These are phyloP conservation scores for Scytalopus superciliaris DNA, from an alignment of 2,113 vertebrate species.

Conservation along the genomic window DNA sequence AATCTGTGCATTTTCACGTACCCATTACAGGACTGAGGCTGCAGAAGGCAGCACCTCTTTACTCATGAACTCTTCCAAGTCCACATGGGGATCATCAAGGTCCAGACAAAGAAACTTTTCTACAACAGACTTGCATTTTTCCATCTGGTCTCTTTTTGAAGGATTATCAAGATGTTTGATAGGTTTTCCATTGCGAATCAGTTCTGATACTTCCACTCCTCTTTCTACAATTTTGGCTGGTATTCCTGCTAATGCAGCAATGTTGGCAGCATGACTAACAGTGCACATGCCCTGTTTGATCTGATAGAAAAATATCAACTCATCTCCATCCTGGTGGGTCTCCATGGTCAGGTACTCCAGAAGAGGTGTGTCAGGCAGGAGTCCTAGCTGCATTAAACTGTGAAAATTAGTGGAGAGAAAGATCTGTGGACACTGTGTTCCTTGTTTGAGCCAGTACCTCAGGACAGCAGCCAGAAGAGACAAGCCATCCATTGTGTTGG, in stretches of 20 bases:
- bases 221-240: conserved; percentile 83
- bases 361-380: conserved; percentile 84
- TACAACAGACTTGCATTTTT: conserved; percentile 84
- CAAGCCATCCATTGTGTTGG: conserved; percentile 92
- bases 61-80: conserved; percentile 83
- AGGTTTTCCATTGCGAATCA: conserved; percentile 82
- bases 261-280: conserved; percentile 90
- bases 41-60: conserved; percentile 82
- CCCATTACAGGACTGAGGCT: conserved; percentile 64
- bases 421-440: conserved; percentile 81
- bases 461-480: conserved; percentile 89
- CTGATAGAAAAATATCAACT: conserved; percentile 93
- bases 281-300: conserved; percentile 87
- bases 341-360: conserved; percentile 89
- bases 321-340: conserved; percentile 88
- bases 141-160: conserved; percentile 53
- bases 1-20: background rate
- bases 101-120: conserved; percentile 87
- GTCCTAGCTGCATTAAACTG: conserved; percentile 86
- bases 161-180: conserved; percentile 71
- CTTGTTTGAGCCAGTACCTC: conserved; percentile 84
- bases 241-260: conserved; percentile 88
- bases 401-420: conserved; percentile 95
- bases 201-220: conserved; percentile 88
- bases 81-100: conserved; percentile 82